Percentiles rank a stretch among this genome's conserved stretches.
These are phyloP conservation scores for Hormaphis cornu DNA, from an alignment of 1,140 invertebrate species.

Conservation along the genomic window DNA sequence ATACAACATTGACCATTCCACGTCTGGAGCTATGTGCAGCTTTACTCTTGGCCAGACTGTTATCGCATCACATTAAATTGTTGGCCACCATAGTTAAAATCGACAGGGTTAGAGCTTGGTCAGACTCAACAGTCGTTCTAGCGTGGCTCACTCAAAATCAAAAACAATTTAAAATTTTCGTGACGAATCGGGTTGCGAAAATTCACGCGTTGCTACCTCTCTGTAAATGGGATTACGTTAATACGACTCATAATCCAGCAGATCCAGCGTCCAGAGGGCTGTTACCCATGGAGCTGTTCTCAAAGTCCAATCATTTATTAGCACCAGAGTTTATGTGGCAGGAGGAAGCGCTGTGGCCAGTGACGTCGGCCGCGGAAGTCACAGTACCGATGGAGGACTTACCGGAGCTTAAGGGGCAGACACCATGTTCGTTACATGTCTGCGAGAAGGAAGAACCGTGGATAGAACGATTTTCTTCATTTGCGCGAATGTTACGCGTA, in stretches of 20 bases:
- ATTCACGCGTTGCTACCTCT: neutral
- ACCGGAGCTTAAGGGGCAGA: neutral
- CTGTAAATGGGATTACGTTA: neutral
- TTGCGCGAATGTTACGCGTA: neutral
- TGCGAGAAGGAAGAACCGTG: neutral
- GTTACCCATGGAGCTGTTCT: conserved; percentile 12
- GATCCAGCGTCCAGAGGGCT: conserved; percentile 7
- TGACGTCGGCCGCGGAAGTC: neutral
- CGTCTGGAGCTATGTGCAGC: neutral
- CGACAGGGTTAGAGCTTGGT: conserved; percentile 2
- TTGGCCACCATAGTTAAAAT: neutral
- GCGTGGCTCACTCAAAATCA: conserved; percentile 34
- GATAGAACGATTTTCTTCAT: neutral
- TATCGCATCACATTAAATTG: neutral
- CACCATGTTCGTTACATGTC: neutral
- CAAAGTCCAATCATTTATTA: neutral
- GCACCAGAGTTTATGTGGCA: neutral
- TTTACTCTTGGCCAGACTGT: neutral
- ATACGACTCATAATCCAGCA: neutral
- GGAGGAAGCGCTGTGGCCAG: neutral
- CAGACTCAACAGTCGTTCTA: conserved; percentile 34
- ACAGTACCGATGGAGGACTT: neutral
- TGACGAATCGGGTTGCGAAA: conserved; percentile 14
- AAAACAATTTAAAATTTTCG: conserved; percentile 14
- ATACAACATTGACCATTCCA: neutral